Percentiles rank a stretch among this genome's conserved stretches.
Conservation (phyloP, 2,888 invertebrate genomes). For the Falcaria lacertinaria region DNA sequence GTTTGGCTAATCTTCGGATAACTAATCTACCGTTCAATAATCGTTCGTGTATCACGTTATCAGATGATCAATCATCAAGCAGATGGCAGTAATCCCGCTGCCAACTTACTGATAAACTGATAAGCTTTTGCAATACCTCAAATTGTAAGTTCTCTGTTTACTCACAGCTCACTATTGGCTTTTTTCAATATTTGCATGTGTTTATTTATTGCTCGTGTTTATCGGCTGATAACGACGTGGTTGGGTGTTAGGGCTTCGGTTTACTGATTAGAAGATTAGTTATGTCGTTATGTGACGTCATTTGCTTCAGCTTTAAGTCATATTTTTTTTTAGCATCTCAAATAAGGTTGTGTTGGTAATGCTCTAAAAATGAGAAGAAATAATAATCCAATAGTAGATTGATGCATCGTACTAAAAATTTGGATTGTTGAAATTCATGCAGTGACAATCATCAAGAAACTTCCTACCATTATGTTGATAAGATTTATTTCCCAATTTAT, state of each 20-base stretch:
- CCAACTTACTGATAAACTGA: constrained; percentile 19
- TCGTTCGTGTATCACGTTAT: constrained; percentile 28
- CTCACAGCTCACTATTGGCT: constrained; percentile 1
- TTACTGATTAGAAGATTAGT: too few species aligned
- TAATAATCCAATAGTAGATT: too few species aligned
- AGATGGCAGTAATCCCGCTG: constrained; percentile 41
- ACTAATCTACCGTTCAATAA: constrained; percentile 3
- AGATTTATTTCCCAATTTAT: too few species aligned
- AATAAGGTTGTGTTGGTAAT: too few species aligned
- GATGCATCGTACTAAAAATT: too few species aligned
- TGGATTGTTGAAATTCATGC: too few species aligned
- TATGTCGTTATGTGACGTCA: not conserved
- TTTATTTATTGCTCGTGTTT: constrained; percentile 1
- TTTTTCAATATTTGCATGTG: constrained; percentile 1
- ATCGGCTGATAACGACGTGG: constrained; percentile 7
- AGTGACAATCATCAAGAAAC: too few species aligned
- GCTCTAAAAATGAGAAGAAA: too few species aligned
- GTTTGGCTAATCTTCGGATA: not conserved
- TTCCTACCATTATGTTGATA: too few species aligned
- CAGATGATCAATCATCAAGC: constrained; percentile 46
- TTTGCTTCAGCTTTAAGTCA: not conserved
- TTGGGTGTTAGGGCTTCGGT: not conserved
- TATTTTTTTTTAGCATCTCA: too few species aligned
- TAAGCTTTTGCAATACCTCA: constrained; percentile 31
- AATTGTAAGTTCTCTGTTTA: constrained; percentile 7